Evolutionary conservation across 2,888 invertebrate genomes (phyloP).

Genomic region (Caenorhabditis sp.): DNA sequence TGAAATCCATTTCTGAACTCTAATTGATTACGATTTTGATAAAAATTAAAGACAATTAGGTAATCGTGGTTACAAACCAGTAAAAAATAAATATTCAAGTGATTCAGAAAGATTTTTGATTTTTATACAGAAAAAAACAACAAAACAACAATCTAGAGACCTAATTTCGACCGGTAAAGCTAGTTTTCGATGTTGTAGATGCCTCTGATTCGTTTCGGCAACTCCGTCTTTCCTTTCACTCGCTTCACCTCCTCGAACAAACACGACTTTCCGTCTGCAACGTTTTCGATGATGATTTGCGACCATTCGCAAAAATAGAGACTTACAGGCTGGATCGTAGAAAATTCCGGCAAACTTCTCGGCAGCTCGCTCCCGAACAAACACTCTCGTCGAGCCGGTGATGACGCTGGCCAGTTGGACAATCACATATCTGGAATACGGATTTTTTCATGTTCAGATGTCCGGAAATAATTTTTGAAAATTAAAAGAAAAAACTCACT

Average conservation of each 20-base stretch:
- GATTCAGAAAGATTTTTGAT: slow-evolving; percentile 4
- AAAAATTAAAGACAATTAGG: background rate
- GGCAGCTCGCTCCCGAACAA: slow-evolving; percentile 80
- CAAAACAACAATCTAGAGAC: slow-evolving; percentile 44
- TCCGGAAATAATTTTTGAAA: too few relatives aligned
- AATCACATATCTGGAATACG: slow-evolving; percentile 80
- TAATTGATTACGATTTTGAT: too few relatives aligned
- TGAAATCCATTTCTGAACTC: slow-evolving; percentile 57
- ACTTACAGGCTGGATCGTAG: slow-evolving; percentile 81
- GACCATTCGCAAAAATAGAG: background rate
- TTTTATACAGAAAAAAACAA: slow-evolving; percentile 34
- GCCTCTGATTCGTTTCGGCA: slow-evolving; percentile 76
- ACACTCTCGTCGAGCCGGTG: slow-evolving; percentile 79
- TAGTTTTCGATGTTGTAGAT: slow-evolving; percentile 74
- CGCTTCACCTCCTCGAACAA: slow-evolving; percentile 89
- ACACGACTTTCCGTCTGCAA: slow-evolving; percentile 88
- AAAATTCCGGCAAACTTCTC: slow-evolving; percentile 79
- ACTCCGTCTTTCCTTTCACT: slow-evolving; percentile 86
- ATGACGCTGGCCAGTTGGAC: slow-evolving; percentile 80
- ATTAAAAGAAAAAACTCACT: slow-evolving; percentile 68
- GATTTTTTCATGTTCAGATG: too few relatives aligned
- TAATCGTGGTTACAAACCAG: slow-evolving; percentile 9
- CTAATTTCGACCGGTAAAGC: slow-evolving; percentile 46
- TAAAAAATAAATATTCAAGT: slow-evolving; percentile 1
- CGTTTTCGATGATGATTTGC: background rate